These are phyloP conservation scores for Catharus bicknelli DNA, from an alignment of 2,113 vertebrate species.

Conservation along the genomic window DNA sequence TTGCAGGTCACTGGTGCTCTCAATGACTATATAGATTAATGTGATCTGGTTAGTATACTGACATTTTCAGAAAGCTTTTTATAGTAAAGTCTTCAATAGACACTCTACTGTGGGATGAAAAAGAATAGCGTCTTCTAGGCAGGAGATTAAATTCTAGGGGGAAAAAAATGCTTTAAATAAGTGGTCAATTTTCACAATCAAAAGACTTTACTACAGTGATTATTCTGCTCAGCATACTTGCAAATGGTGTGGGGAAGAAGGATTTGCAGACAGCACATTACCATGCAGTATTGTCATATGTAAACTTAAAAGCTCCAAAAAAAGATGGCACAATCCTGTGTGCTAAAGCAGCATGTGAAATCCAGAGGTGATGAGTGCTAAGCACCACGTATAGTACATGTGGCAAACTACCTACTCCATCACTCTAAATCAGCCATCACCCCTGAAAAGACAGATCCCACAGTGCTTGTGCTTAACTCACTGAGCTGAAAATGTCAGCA, in stretches of 20 bases:
- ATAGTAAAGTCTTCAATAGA: background rate
- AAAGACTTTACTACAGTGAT: background rate
- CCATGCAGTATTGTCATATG: background rate
- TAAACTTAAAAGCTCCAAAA: background rate
- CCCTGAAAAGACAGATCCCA: background rate
- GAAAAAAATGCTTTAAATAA: background rate
- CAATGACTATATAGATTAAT: conserved; percentile 26
- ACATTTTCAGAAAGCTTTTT: conserved; percentile 40
- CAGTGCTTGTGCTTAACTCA: background rate
- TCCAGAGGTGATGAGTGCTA: background rate
- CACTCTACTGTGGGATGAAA: background rate
- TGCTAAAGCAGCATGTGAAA: background rate
- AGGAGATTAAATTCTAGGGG: background rate
- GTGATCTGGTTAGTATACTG: conserved; percentile 18
- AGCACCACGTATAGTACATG: background rate
- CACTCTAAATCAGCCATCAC: background rate
- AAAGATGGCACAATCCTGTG: background rate
- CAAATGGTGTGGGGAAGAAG: background rate
- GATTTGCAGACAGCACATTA: background rate
- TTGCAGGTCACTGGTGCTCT: conserved; percentile 16
- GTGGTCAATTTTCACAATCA: conserved; percentile 11
- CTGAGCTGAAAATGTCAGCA: background rate
- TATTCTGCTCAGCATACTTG: background rate
- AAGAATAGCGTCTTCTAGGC: background rate
- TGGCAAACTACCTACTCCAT: background rate